These are phyloP conservation scores for Seriola dumerili DNA, from an alignment of 2,113 vertebrate species.

Conservation along the genomic window DNA sequence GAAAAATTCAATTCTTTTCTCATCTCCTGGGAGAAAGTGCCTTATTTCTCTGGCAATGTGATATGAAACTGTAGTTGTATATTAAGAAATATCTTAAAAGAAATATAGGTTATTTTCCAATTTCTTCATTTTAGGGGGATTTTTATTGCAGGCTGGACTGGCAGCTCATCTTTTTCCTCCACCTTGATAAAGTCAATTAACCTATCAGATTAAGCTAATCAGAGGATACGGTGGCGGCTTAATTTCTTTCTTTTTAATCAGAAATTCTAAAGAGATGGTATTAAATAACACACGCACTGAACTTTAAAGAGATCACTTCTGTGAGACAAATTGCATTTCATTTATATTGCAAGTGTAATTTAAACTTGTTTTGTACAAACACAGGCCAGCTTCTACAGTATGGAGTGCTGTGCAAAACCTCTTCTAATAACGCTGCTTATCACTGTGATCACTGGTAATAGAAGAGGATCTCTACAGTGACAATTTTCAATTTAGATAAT, in stretches of 20 bases:
- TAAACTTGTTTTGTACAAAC: constrained; percentile 65
- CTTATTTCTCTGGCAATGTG: constrained; percentile 98
- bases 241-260: constrained; percentile 76
- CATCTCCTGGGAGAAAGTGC: constrained; percentile 99
- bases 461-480: constrained; percentile 54
- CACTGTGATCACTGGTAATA: constrained; percentile 51
- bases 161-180: constrained; percentile 67
- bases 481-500: constrained; percentile 75
- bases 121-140: constrained; percentile 78
- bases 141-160: constrained; percentile 69
- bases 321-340: constrained; percentile 63
- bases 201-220: constrained; percentile 77
- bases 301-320: constrained; percentile 51
- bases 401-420: constrained; percentile 19
- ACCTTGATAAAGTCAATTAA: constrained; percentile 84
- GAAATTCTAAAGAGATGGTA: constrained; percentile 52
- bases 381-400: constrained; percentile 1
- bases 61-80: constrained; percentile 95
- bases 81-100: constrained; percentile 88
- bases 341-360: constrained; percentile 62
- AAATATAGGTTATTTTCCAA: constrained; percentile 86
- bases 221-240: constrained; percentile 75
- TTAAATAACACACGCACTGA: constrained; percentile 54
- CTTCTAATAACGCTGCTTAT: constrained; percentile 63
- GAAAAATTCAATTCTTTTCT: constrained; percentile 99